phyloP scores from a whole-genome alignment of 1,140 invertebrate genomes.

The Lucilia sericata region DNA sequence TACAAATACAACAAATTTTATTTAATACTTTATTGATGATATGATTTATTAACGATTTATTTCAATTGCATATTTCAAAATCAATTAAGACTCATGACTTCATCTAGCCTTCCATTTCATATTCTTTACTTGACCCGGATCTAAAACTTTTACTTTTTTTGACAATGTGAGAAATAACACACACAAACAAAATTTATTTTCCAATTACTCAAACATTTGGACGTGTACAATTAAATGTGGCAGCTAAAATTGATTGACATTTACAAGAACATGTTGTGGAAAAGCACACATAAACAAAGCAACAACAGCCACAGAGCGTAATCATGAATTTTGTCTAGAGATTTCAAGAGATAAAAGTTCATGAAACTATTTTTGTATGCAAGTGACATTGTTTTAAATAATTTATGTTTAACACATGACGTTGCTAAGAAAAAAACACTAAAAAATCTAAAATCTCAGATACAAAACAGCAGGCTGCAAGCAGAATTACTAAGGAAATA shows the following conservation, averaged over 20 bases:
- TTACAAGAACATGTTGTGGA: not conserved
- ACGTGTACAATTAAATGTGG: not conserved
- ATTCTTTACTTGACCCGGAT: not conserved
- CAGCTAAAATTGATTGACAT: not conserved
- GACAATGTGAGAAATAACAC: not conserved
- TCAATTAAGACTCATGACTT: too few relatives aligned
- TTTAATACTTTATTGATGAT: too few relatives aligned
- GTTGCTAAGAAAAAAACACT: not conserved
- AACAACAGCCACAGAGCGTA: not conserved
- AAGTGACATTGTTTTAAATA: slow-evolving; percentile 35
- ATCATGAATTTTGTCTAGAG: not conserved
- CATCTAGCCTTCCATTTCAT: too few relatives aligned
- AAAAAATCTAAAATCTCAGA: not conserved
- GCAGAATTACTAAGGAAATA: not conserved
- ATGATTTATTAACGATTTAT: too few relatives aligned
- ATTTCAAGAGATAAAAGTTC: not conserved
- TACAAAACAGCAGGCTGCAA: not conserved
- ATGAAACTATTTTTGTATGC: slow-evolving; percentile 25
- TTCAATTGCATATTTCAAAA: too few relatives aligned
- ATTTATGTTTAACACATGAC: slow-evolving; percentile 21
- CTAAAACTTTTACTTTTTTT: not conserved
- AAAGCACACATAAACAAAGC: too few relatives aligned
- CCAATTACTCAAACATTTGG: not conserved
- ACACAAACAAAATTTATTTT: not conserved
- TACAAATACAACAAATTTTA: too few relatives aligned